These are phyloP conservation scores for Dicerorhinus sumatrensis DNA, from an alignment of 2,113 vertebrate species.

Conservation along the genomic window DNA sequence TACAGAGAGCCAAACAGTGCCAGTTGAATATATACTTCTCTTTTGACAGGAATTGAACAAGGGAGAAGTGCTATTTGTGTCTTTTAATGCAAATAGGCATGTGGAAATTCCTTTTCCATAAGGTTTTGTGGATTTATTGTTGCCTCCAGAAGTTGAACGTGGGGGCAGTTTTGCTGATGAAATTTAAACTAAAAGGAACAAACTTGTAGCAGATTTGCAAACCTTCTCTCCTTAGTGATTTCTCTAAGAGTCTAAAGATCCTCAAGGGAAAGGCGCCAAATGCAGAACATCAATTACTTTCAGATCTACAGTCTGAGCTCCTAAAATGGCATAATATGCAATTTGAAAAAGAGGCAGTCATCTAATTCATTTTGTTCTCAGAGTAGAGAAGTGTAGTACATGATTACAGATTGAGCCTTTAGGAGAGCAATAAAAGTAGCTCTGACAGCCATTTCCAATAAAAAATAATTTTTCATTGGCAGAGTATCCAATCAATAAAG, in stretches of 20 bases:
- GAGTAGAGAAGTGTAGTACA: not conserved
- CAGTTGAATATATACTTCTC: not conserved
- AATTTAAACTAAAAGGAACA: not conserved
- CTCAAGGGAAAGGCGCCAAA: not conserved
- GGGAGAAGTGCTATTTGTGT: not conserved
- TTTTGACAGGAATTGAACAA: not conserved
- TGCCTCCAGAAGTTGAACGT: not conserved
- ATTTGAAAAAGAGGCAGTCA: conserved; percentile 31
- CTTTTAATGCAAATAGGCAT: not conserved
- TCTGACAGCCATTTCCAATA: conserved; percentile 21
- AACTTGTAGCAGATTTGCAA: not conserved
- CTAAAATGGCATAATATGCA: not conserved
- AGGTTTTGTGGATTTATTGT: not conserved
- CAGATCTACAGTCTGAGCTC: not conserved
- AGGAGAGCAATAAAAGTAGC: fast-evolving
- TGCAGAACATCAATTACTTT: not conserved
- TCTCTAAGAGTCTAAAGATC: not conserved
- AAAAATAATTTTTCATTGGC: not conserved
- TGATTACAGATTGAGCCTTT: not conserved
- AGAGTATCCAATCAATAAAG: not conserved
- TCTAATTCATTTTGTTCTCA: conserved; percentile 3
- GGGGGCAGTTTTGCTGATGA: not conserved
- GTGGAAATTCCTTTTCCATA: conserved; percentile 1
- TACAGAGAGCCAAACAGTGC: not conserved
- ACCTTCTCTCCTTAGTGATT: not conserved